phyloP scores from a whole-genome alignment of 2,888 invertebrate species.

The Apamea monoglypha region DNA sequence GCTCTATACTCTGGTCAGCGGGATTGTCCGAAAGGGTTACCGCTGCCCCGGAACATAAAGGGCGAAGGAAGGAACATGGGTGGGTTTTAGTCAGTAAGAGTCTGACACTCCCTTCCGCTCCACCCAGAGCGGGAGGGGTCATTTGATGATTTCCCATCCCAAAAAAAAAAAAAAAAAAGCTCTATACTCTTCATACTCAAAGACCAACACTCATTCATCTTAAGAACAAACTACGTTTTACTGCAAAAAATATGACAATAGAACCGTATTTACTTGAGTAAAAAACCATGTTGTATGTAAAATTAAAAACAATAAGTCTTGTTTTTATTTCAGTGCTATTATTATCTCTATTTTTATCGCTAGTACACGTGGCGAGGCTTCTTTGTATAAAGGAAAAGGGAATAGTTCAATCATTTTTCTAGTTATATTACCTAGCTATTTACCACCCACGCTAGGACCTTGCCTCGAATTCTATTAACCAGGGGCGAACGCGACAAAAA shows the following conservation, averaged over 20 bases:
- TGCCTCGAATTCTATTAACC: not conserved
- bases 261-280: slow-evolving; percentile 14
- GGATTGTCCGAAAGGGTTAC: no score
- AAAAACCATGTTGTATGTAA: slow-evolving; percentile 29
- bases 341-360: slow-evolving; percentile 29
- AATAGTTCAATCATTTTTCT: not conserved
- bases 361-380: slow-evolving; percentile 15
- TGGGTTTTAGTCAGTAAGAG: no score
- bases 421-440: not conserved
- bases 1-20: no score
- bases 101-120: no score
- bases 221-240: not conserved
- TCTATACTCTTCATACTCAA: slow-evolving; percentile 25
- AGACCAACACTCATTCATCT: slow-evolving; percentile 33
- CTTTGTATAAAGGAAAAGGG: slow-evolving; percentile 14
- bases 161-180: no score
- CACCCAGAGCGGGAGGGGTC: no score
- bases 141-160: no score
- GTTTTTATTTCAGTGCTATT: slow-evolving; percentile 18
- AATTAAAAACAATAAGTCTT: slow-evolving; percentile 31
- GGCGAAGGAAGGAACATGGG: no score
- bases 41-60: no score
- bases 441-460: not conserved
- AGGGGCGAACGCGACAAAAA: not conserved
- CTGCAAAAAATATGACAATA: slow-evolving; percentile 47